Conservation (phyloP, 2,113 vertebrate genomes). For the Pseudopodoces humilis region DNA sequence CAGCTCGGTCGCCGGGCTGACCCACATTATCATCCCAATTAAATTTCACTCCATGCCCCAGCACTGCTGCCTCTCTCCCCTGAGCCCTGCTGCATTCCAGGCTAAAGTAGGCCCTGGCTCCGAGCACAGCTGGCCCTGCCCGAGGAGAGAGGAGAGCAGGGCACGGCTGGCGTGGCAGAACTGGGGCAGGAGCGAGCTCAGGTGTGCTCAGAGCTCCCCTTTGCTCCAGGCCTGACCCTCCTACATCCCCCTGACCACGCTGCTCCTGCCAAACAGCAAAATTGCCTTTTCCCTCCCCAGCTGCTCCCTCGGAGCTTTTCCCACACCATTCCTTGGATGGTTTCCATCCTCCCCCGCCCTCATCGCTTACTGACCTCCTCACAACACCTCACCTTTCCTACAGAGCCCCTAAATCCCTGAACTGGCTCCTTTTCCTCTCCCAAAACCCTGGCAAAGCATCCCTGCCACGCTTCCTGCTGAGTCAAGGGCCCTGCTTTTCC, state of each 20-base stretch:
- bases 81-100: neutral
- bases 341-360: neutral
- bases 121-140: neutral
- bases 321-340: rapidly evolving
- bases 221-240: neutral
- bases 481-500: neutral
- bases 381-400: rapidly evolving
- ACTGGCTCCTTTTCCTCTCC: rapidly evolving
- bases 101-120: neutral
- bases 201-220: neutral
- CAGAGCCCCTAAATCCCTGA: rapidly evolving
- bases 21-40: conserved; percentile 70
- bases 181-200: neutral
- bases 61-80: neutral
- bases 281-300: neutral
- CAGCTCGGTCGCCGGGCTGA: conserved; percentile 27
- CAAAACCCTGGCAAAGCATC: neutral
- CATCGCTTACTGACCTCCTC: rapidly evolving
- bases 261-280: neutral
- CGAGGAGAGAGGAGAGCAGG: neutral
- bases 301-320: neutral
- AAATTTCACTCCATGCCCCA: conserved; percentile 5
- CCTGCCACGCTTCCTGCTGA: neutral
- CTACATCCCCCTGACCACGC: neutral
- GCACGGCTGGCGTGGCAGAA: neutral